Base-by-base conservation (phyloP, 2,797 vertebrate species). In the Micrastur ruficollis region DNA sequence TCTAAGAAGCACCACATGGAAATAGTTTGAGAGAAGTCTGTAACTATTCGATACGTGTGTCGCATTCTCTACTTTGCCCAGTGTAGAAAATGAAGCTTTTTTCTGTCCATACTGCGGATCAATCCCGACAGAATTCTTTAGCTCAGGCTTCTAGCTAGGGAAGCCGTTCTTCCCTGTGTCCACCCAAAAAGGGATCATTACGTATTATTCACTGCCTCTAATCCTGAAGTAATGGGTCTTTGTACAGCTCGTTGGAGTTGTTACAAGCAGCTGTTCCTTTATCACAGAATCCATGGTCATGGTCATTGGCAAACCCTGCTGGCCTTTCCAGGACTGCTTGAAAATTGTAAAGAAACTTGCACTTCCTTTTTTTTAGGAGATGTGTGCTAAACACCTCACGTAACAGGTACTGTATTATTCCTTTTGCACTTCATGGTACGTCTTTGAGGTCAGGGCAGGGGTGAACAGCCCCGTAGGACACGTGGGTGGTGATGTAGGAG, bases 91-190 rank as follows among this genome's bases (percentile, higher is more conserved):
- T 4, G 3, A 8, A 34, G 15, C 3, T 50, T 90, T 89, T 79
- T 52, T 52, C 53, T 7, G 1, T 44, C 25, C 0, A 0, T 79
- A 19, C 27, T 27, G 7, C 21, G 71, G n/a, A 65, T 65, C n/a
- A 75, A n/a, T 44, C 14, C 25, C 56, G 46, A 38, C 25, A 78
- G 29, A 91, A 59, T 72, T 59, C 61, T 74, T 78, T 38, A 66
- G 14, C 18, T 74, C 11, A 56, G 16, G 6, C 18, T 75, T 81
- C n/a, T 38, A 46, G 21, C 42, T 56, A 79, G 44, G 22, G 12
- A 55, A 84, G 20, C 27, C 0, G 0, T 47, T 87, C 18, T 82
- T 5, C 0, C 23, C 23, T 44, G 19, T 71, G 42, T 63, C 20
- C 71, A 12, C 9, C 17, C 14, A 18, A 55, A 38, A 84, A 65